Evolutionary conservation across 2,888 invertebrate species (phyloP), one percentile per base, ranked within the genome.

Genomic region (Poecilus cupreus): DNA sequence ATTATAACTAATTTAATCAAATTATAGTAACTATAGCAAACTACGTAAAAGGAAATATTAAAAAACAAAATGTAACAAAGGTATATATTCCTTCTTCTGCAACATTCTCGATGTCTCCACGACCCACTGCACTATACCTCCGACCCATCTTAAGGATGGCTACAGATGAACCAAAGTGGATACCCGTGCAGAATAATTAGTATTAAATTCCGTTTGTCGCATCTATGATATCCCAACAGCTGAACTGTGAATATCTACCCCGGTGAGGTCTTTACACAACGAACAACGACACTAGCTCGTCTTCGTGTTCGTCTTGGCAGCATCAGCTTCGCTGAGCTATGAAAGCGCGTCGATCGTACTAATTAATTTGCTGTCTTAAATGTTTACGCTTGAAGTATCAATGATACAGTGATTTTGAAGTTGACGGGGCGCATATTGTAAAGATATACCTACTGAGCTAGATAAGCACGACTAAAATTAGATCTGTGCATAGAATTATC

Each of bases 311-410:
- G 20, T 57, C 6, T 60, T 24, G 13, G 24, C 26, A 26, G 11
- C 68, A 18, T 70, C 70, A 18, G 22, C 13, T 20, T 18, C 20
- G 20, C 3, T 20, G 18, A 60, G 60, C 72, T 72, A 20, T 46
- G 72, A n/a, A 43, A 16, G 13, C 22, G 8, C 46, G 13, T 5
- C 43, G 72, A 43, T 10, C 18, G 43, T 8, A 46, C 46, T 72
- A 72, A 72, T 72, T 72, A 72, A 72, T 72, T 72, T 72, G 43
- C 72, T 72, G 72, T 72, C 72, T 43, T 46, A 72, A 72, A 72
- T 72, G 46, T 72, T 72, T 46, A 72, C 72, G 72, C 72, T 72
- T 46, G 43, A 46, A 20, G 13, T 72, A 20, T 72, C 72, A 72
- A 72, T 72, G 72, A 22, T 32, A 68, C 64, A 68, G 37, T 68